Conservation (phyloP, 2,113 vertebrate species). For the Cyphomyrus plagiostoma region DNA sequence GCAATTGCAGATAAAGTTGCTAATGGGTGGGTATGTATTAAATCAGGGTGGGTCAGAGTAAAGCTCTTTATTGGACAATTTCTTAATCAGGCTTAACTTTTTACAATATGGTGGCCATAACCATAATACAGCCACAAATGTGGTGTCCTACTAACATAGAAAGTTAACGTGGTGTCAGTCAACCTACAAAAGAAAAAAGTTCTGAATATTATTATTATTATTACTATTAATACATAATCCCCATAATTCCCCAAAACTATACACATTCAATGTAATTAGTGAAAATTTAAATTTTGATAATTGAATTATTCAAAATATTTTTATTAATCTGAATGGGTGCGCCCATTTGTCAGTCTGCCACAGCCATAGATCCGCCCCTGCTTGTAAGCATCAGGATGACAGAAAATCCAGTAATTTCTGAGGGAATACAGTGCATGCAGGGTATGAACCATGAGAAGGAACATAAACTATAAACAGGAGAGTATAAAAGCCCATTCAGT, state of each 20-base stretch:
- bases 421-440: background rate
- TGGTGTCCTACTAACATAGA: too few relatives aligned
- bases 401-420: background rate
- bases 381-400: background rate
- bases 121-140: too few relatives aligned
- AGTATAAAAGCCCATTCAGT: background rate
- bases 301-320: too few relatives aligned
- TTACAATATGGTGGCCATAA: too few relatives aligned
- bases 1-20: background rate
- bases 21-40: background rate
- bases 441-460: background rate
- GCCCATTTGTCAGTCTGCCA: background rate
- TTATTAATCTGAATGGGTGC: too few relatives aligned
- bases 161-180: too few relatives aligned
- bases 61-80: too few relatives aligned
- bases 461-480: background rate
- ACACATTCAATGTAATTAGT: background rate
- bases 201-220: too few relatives aligned
- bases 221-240: too few relatives aligned
- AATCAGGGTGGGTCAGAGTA: background rate
- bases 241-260: background rate
- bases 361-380: background rate
- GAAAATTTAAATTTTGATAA: background rate
- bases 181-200: too few relatives aligned
- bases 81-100: too few relatives aligned